A percentile compares a stretch with the other conserved stretches of the same genome.
phyloP scores from a whole-genome alignment of 1,140 invertebrate genomes.

The Hyphantria cunea region DNA sequence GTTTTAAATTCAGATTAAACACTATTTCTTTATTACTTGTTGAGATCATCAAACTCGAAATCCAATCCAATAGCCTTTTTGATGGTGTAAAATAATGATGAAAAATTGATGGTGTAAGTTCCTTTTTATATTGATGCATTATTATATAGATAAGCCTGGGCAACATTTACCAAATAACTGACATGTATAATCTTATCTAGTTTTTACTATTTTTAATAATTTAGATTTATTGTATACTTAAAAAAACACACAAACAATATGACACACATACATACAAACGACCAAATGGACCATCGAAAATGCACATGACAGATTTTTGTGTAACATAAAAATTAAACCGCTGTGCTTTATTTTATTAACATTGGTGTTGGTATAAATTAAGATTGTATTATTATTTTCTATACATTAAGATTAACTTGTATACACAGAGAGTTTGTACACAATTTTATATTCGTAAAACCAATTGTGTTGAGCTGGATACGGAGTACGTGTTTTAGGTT shows the following conservation, averaged over 20 bases:
- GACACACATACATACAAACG: not conserved
- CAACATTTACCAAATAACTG: no score
- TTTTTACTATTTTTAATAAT: not conserved
- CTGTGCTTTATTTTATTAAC: conserved; percentile 62
- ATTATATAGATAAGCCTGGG: no score
- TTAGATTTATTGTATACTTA: not conserved
- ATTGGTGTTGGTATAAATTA: conserved; percentile 63
- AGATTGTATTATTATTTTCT: conserved; percentile 37
- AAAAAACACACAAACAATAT: no score
- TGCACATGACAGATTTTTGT: conserved; percentile 66
- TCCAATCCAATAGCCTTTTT: no score
- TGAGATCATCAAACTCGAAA: no score
- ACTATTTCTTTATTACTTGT: no score
- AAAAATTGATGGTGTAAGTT: no score
- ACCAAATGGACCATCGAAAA: conserved; percentile 63
- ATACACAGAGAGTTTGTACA: conserved; percentile 53
- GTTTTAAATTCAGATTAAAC: no score
- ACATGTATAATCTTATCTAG: not conserved
- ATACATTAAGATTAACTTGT: conserved; percentile 48
- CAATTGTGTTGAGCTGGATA: conserved; percentile 37
- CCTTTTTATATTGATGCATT: no score
- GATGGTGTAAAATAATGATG: no score
- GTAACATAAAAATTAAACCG: conserved; percentile 36
- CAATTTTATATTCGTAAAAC: conserved; percentile 9
- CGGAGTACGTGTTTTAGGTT: conserved; percentile 9